Percentiles rank a stretch among this genome's conserved stretches.
phyloP scores from a whole-genome alignment of 2,797 vertebrate genomes.

The Sebastes trivittatus region DNA sequence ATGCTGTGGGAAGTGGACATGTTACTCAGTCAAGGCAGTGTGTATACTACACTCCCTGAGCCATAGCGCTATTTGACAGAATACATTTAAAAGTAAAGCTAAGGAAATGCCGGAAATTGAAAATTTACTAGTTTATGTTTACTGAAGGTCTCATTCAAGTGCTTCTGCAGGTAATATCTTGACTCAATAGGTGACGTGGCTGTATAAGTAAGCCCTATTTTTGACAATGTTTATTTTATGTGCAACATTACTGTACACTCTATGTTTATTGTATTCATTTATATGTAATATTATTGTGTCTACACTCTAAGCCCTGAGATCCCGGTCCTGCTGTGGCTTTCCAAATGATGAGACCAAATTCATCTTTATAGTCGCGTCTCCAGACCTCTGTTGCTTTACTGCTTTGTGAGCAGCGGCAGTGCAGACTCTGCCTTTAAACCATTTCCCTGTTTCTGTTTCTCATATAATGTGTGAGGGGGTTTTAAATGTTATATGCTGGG shows the following conservation, averaged over 20 bases:
- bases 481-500: neutral
- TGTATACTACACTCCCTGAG: neutral
- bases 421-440: neutral
- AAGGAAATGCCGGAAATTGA: conserved; percentile 43
- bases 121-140: conserved; percentile 57
- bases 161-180: conserved; percentile 47
- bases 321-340: conserved; percentile 13
- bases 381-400: conserved; percentile 29
- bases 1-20: neutral
- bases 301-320: conserved; percentile 4
- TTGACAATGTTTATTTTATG: conserved; percentile 46
- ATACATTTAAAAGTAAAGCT: conserved; percentile 57
- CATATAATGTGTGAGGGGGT: neutral
- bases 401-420: neutral
- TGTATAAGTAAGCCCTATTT: conserved; percentile 31
- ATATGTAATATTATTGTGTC: conserved; percentile 30
- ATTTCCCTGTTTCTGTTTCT: neutral
- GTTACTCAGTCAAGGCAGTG: neutral
- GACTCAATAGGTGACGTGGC: conserved; percentile 10
- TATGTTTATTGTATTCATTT: conserved; percentile 51
- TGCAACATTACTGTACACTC: conserved; percentile 20
- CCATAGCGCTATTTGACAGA: conserved; percentile 34
- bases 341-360: conserved; percentile 31
- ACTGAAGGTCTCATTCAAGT: conserved; percentile 51
- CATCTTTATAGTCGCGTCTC: conserved; percentile 19